Percentiles rank a stretch among this genome's conserved stretches.
These are phyloP conservation scores for Crenichthys baileyi DNA, from an alignment of 2,797 vertebrate species.

Conservation along the genomic window DNA sequence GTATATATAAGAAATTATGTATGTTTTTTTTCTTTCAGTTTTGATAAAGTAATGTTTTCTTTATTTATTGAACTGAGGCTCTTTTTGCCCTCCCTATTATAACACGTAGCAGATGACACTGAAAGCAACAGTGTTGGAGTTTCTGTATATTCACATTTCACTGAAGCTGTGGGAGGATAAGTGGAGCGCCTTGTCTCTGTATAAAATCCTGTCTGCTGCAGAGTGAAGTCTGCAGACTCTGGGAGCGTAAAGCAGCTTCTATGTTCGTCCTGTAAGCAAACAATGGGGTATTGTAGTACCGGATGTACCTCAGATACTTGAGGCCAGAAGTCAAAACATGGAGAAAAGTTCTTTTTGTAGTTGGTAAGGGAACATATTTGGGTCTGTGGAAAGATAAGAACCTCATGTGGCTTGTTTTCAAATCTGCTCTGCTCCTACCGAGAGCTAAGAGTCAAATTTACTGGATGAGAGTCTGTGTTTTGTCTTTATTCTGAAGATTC, in stretches of 20 bases:
- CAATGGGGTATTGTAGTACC: conserved; percentile 72
- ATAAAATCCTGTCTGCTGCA: conserved; percentile 21
- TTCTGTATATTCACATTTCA: not conserved
- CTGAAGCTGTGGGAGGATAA: not conserved
- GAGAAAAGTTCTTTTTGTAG: conserved; percentile 33
- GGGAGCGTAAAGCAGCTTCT: conserved; percentile 46
- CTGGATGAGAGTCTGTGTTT: conserved; percentile 1
- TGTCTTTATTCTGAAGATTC: conserved; percentile 10
- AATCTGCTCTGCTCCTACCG: conserved; percentile 5
- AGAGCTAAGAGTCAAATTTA: not conserved
- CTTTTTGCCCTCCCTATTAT: not conserved
- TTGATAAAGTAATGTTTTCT: not conserved
- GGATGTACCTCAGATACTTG: conserved; percentile 66
- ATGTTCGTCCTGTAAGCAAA: conserved; percentile 60
- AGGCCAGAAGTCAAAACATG: conserved; percentile 51
- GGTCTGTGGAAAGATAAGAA: conserved; percentile 48
- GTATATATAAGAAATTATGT: not conserved
- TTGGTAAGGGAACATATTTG: conserved; percentile 33
- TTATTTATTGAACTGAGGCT: not conserved
- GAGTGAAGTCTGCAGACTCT: conserved; percentile 20
- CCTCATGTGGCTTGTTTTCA: conserved; percentile 24
- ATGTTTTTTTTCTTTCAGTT: not conserved
- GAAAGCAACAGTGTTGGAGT: not conserved
- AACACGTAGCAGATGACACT: not conserved
- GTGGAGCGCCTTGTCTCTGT: not conserved